A percentile compares a stretch with the other conserved stretches of the same genome.
These are phyloP conservation scores for Griposia aprilina DNA, from an alignment of 2,888 invertebrate species.

Conservation along the genomic window DNA sequence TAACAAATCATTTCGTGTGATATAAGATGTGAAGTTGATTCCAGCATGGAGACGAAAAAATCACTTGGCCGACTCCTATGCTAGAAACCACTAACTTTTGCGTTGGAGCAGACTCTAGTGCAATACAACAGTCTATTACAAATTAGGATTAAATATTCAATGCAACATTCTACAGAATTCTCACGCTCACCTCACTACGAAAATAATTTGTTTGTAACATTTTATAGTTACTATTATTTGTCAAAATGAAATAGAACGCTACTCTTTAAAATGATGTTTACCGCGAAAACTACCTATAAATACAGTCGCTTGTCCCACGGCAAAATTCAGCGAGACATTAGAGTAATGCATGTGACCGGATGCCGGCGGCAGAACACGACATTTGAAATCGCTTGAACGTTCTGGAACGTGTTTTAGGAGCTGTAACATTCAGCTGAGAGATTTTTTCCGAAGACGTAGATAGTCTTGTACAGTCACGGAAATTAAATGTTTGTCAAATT, in stretches of 20 bases:
- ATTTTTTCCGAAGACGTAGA: background rate
- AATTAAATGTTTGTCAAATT: background rate
- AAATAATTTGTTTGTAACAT: background rate
- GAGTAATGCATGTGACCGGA: constrained; percentile 49
- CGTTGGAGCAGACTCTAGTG: background rate
- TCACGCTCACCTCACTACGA: background rate
- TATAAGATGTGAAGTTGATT: background rate
- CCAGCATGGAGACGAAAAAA: background rate
- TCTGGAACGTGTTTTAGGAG: constrained; percentile 38
- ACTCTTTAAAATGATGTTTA: background rate
- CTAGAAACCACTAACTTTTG: background rate
- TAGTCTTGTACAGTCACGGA: too few species aligned
- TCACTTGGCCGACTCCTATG: background rate
- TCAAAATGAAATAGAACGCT: constrained; percentile 3
- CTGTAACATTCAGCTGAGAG: background rate
- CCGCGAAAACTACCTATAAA: constrained; percentile 13
- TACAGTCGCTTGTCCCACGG: background rate
- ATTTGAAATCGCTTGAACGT: constrained; percentile 38
- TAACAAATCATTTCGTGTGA: background rate
- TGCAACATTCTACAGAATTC: background rate
- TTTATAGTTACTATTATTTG: background rate
- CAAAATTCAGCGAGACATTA: constrained; percentile 40
- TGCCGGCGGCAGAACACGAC: constrained; percentile 33
- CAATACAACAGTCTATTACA: background rate
- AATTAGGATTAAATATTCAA: background rate